A percentile compares a stretch with the other conserved stretches of the same genome.
These are phyloP conservation scores for Hofmannophila pseudospretella DNA, from an alignment of 2,888 invertebrate genomes.

Conservation along the genomic window DNA sequence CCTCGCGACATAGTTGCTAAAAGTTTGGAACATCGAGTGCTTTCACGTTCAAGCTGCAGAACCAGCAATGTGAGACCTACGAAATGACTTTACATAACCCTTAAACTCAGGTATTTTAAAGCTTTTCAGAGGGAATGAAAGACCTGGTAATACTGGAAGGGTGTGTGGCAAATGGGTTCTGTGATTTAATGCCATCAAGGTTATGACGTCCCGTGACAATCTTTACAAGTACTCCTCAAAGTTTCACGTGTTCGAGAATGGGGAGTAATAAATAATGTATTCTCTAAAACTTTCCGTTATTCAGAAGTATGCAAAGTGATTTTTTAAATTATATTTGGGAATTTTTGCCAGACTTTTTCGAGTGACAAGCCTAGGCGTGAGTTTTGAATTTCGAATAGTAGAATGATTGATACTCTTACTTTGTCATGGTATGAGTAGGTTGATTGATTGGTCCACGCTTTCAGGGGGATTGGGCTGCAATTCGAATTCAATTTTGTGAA, in stretches of 20 bases:
- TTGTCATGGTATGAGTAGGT: conserved; percentile 1
- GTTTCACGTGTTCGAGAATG: conserved; percentile 31
- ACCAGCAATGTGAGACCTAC: conserved; percentile 20
- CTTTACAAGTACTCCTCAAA: conserved; percentile 42
- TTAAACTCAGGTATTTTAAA: not conserved
- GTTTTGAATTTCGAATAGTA: conserved; percentile 13
- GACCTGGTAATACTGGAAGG: conserved; percentile 31
- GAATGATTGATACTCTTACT: conserved; percentile 7
- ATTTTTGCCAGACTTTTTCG: conserved; percentile 6
- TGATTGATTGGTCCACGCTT: conserved; percentile 8
- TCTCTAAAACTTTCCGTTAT: conserved; percentile 6
- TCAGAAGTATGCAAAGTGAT: conserved; percentile 12
- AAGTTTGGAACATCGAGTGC: conserved; percentile 71
- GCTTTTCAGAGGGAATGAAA: conserved; percentile 14
- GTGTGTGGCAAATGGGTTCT: conserved; percentile 40
- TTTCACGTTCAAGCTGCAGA: conserved; percentile 52
- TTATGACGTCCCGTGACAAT: conserved; percentile 51
- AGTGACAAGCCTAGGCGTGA: conserved; percentile 3
- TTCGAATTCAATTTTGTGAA: conserved; percentile 12
- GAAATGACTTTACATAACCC: conserved; percentile 3
- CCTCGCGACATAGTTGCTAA: conserved; percentile 64
- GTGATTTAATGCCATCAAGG: conserved; percentile 60
- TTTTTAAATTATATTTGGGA: conserved; percentile 7
- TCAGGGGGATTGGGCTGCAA: conserved; percentile 9
- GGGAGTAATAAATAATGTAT: conserved; percentile 12